Evolutionary conservation across 1,140 invertebrate species (phyloP), one percentile per base, ranked within the genome.

Genomic region (Chymomyza costata): DNA sequence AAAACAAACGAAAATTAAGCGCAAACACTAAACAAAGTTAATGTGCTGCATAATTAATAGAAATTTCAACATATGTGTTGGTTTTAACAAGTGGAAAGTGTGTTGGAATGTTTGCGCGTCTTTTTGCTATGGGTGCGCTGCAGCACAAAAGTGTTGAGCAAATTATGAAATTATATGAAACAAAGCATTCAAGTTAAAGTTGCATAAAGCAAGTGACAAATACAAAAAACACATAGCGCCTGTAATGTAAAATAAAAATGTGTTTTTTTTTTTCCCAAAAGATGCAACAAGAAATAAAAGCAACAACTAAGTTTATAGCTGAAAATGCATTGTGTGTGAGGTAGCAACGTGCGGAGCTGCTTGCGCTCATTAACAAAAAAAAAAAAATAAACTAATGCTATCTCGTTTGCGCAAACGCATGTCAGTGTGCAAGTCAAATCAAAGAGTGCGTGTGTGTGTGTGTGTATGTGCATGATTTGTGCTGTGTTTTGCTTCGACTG

Each of bases 61-160:
- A 8, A 80, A 60, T 57, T 37, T 21, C n/a, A 6, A 30, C 28
- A 19, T 44, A 31, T 51, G 56, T 31, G 21, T 2, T 28, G 18
- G 47, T 73, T 80, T 70, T 67, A 43, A 31, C 6, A 14, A 19
- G 64, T 65, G 64, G 55, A 80, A 68, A 68, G 53, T 82, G 78
- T 82, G 53, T 46, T 60, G 63, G 78, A 82, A 82, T 82, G 64
- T 68, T 57, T 63, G 62, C 59, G 65, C 68, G 61, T 74, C 43
- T 17, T 50, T 38, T 45, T 32, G 64, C 53, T 44, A n/a, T n/a
- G 44, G 39, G 60, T 31, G 52, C 48, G 10, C 5, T 28, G 10
- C 39, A 32, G 55, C 47, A 46, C 44, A 50, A 51, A 43, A 8
- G 19, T 18, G 47, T 18, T 21, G 15, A 31, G 40, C 17, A 15